A percentile compares a stretch with the other conserved stretches of the same genome.
These are phyloP conservation scores for Petrolisthes manimaculis DNA, from an alignment of 2,888 invertebrate species.

Conservation along the genomic window DNA sequence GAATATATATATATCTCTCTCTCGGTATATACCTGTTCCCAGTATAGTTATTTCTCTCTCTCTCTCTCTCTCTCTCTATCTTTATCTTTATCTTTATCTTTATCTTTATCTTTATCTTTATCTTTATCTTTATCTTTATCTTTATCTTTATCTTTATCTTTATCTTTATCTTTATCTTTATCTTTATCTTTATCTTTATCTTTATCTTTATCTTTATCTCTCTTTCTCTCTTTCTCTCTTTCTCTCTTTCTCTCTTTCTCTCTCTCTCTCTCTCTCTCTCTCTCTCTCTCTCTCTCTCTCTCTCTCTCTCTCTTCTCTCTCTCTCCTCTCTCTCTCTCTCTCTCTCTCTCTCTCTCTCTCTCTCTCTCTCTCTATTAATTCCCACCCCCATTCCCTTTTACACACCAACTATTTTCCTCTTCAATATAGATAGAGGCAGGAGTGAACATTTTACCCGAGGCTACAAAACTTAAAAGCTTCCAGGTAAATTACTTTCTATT, in stretches of 20 bases:
- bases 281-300: constrained; percentile 6
- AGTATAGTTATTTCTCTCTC: too few species aligned
- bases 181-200: constrained; percentile 17
- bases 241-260: constrained; percentile 25
- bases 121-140: too few species aligned
- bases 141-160: too few species aligned
- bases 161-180: not conserved
- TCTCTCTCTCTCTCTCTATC: not conserved
- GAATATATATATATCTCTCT: not conserved
- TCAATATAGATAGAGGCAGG: too few species aligned
- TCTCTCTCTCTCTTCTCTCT: not conserved
- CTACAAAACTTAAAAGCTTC: too few species aligned
- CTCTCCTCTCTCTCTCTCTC: not conserved
- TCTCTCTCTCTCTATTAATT: not conserved
- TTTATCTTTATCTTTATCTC: constrained; percentile 20
- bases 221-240: constrained; percentile 29
- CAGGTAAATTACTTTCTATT: too few species aligned
- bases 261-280: not conserved
- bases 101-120: not conserved
- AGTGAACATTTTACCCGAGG: too few species aligned
- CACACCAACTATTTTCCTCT: not conserved
- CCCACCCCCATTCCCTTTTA: not conserved
- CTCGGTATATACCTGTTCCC: not conserved
- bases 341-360: not conserved
- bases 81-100: not conserved